phyloP scores from a whole-genome alignment of 2,113 vertebrate species.

The Salvelinus namaycush region DNA sequence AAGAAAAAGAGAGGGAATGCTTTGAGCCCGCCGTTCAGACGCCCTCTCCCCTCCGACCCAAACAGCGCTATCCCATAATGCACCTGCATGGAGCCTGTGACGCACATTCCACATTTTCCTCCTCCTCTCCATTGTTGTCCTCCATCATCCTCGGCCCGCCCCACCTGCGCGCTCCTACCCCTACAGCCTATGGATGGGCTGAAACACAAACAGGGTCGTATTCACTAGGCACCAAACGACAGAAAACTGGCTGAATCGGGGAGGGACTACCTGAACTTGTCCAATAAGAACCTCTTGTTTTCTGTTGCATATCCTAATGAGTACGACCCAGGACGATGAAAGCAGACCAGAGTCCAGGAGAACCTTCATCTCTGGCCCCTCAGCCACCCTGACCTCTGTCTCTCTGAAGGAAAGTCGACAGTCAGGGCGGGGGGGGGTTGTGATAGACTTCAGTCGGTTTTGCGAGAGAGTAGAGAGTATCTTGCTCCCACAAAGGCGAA shows the following conservation, averaged over 20 bases:
- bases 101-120: slow-evolving; percentile 8
- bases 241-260: too few relatives aligned
- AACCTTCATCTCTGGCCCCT: too few relatives aligned
- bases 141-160: slow-evolving; percentile 2
- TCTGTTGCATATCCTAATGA: neutral
- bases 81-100: slow-evolving; percentile 37
- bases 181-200: too few relatives aligned
- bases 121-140: neutral
- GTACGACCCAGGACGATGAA: neutral
- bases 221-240: too few relatives aligned
- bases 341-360: neutral
- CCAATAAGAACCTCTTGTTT: neutral
- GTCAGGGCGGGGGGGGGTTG: slow-evolving; percentile 15
- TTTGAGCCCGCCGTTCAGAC: slow-evolving; percentile 20
- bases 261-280: too few relatives aligned
- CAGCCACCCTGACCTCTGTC: neutral
- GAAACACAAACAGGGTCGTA: too few relatives aligned
- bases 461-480: slow-evolving; percentile 45
- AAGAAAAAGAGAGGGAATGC: neutral
- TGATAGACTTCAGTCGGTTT: neutral
- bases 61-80: slow-evolving; percentile 46
- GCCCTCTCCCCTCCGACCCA: slow-evolving; percentile 22
- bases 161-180: slow-evolving; percentile 35
- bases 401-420: neutral
- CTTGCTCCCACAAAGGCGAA: slow-evolving; percentile 55